phyloP scores from a whole-genome alignment of 2,113 vertebrate genomes.

The human region DNA sequence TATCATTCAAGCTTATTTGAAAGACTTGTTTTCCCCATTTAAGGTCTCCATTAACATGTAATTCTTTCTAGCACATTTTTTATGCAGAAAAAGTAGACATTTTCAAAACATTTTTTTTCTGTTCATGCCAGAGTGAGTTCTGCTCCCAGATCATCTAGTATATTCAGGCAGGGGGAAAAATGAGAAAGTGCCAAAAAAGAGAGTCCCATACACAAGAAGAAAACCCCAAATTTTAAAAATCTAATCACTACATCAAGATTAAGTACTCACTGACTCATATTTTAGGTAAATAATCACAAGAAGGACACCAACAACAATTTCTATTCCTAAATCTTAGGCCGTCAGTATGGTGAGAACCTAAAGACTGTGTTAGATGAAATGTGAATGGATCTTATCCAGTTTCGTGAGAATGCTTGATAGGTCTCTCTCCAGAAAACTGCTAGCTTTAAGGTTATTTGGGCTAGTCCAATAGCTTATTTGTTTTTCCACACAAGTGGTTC shows the following conservation, averaged over 20 bases:
- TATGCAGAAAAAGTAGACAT: neutral
- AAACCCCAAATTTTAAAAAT: neutral
- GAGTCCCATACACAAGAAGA: neutral
- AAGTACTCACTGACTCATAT: neutral
- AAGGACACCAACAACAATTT: neutral
- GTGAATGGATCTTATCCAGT: neutral
- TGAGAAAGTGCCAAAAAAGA: neutral
- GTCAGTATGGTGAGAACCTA: neutral
- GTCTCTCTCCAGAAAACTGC: neutral
- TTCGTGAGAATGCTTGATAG: neutral
- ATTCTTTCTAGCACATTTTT: neutral
- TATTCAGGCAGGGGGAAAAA: neutral
- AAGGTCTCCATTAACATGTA: neutral
- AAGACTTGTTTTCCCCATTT: neutral
- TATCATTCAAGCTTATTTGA: slow-evolving; percentile 12
- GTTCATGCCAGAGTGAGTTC: neutral
- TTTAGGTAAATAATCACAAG: neutral
- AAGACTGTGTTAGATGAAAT: neutral
- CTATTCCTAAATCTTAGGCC: neutral
- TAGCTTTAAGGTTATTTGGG: slow-evolving; percentile 35
- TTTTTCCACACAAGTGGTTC: slow-evolving; percentile 55
- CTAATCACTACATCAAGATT: neutral
- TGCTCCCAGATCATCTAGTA: neutral
- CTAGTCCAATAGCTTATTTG: slow-evolving; percentile 32
- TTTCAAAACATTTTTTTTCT: neutral